Evolutionary conservation across 35 echinoderm and acorn worm genomes (phyloP), one percentile per base, ranked within the genome.

Genomic region (Amphiura filiformis): DNA sequence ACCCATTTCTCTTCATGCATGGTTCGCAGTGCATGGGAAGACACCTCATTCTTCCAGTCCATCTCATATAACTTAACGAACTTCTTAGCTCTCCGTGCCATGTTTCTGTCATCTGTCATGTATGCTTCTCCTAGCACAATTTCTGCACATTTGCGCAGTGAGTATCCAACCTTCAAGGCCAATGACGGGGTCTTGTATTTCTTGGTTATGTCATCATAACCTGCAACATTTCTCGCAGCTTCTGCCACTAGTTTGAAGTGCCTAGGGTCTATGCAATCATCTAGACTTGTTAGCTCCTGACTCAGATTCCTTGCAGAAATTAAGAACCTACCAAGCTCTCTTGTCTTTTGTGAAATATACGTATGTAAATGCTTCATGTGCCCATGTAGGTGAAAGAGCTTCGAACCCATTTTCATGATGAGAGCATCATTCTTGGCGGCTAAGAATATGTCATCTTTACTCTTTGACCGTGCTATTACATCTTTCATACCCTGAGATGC

Each of bases 171-270:
- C 80, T 94, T 89, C 18, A 90, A 39, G 30, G 87, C 80, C 44
- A 93, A 76, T 35, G 35, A 83, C 75, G 65, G 61, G 39, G 40
- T 81, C 1, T 18, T 65, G 22, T 75, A 95, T 12, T 26, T 1
- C 20, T 91, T 82, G 14, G 56, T 95, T 31, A 64, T 61, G 34
- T 80, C 90, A 86, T 95, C 81, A 82, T 91, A 95, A 1, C 88
- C 88, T 41, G 86, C 79, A 26, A 84, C 31, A 61, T 32, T 78
- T 75, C 26, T 88, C 18, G 44, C 40, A 39, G 91, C 86, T 32
- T 23, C 22, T 14, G 87, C 38, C 20, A 93, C 70, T 34, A 32
- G 31, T 38, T 78, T 38, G 56, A 89, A 89, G 12, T 88, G 57
- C 18, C 38, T 26, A 52, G 80, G 85, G 39, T 78, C 12, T 36